A percentile compares a stretch with the other conserved stretches of the same genome.
Evolutionary conservation across 2,113 vertebrate genomes (phyloP).

Genomic region (Cervus canadensis): DNA sequence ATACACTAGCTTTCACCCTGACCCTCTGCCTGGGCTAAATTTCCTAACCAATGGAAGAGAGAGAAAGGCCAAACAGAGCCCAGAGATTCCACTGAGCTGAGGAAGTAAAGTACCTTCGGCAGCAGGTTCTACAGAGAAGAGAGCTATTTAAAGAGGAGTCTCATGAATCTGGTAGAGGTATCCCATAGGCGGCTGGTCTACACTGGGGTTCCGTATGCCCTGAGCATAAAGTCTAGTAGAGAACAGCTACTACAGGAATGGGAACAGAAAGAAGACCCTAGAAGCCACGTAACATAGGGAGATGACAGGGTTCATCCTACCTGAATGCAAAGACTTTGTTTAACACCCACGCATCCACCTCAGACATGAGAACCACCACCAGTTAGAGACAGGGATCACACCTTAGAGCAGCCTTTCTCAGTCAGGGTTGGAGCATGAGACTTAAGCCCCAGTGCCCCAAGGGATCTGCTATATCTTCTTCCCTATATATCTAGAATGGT

Average conservation of each 20-base stretch:
- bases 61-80: background rate
- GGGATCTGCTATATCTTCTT: background rate
- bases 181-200: background rate
- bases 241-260: background rate
- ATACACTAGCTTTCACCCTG: background rate
- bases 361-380: background rate
- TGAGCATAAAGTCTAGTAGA: background rate
- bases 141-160: background rate
- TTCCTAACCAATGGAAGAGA: background rate
- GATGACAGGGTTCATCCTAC: background rate
- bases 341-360: background rate
- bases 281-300: background rate
- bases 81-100: background rate
- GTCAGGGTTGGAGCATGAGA: background rate
- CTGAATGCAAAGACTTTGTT: background rate
- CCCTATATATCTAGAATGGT: background rate
- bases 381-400: background rate
- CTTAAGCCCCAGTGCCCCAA: background rate
- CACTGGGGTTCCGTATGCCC: background rate
- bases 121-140: background rate
- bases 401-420: background rate
- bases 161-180: background rate
- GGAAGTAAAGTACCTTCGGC: background rate
- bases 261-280: background rate
- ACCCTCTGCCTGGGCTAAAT: background rate